Evolutionary conservation across 2,113 vertebrate genomes (phyloP), one percentile per base, ranked within the genome.

Genomic region (Megalops atlanticus): DNA sequence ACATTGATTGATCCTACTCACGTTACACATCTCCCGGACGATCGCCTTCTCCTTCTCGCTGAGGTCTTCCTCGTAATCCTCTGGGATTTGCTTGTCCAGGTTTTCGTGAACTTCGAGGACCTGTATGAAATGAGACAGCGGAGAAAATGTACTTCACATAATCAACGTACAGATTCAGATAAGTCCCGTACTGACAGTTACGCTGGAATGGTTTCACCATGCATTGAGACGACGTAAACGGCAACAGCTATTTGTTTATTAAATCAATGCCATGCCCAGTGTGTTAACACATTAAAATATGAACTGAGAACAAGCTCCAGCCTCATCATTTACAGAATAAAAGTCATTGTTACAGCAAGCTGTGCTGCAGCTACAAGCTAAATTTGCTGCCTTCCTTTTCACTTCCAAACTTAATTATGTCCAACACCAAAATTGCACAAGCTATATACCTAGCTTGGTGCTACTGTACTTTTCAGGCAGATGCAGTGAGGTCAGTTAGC

Each of bases 11-110:
- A 35, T 10, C 16, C 15, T 43, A 87, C 94, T 92, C 93, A 98
- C 97, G 47, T 97, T 98, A 90, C 97, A 98, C 97, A 98, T 97
- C 89, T 98, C 95, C 3, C 97, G 95, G 81, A 98, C 96, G 0
- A 98, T 97, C 5, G 96, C 96, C 91, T 97, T 97, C 91, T 98
- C 97, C 85, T 98, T 97, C 88, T 97, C 96, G 16, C 95, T 98
- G 80, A 97, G 92, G 88, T 96, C 95, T 83, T 97, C 96, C 83
- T 97, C 95, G 6, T 95, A 95, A 89, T 91, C 96, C 88, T 97
- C 95, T n/a, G 94, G 92, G 81, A 94, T 91, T 85, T 95, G 95
- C 76, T 94, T 95, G 89, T 97, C 96, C 89, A 98, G 89, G 87
- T 96, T 97, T 88, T 97, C 96, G 38, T 97, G 96, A 18, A 98